phyloP scores from a whole-genome alignment of 2,113 vertebrate genomes.

The Chaetura pelagica region DNA sequence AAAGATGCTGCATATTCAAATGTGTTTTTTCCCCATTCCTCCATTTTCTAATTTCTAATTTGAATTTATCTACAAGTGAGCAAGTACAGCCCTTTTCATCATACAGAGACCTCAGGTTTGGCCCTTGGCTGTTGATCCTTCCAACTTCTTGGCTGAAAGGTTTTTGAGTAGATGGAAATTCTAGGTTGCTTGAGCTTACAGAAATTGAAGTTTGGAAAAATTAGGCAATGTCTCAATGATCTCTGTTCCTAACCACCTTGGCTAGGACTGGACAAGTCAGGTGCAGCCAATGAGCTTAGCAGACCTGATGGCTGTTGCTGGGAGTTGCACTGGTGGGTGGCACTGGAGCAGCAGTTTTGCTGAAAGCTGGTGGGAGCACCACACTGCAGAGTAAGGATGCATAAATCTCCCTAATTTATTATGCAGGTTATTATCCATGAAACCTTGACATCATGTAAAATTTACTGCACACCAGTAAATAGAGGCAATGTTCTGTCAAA shows the following conservation, averaged over 20 bases:
- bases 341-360: not conserved
- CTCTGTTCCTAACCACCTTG: not conserved
- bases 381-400: not conserved
- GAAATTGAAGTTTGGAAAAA: not conserved
- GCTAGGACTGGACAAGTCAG: not conserved
- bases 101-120: not conserved
- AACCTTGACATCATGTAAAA: not conserved
- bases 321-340: not conserved
- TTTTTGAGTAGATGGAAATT: not conserved
- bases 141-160: not conserved
- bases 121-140: not conserved
- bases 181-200: not conserved
- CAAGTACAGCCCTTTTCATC: not conserved
- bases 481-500: not conserved
- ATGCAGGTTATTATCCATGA: not conserved
- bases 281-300: not conserved
- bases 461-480: not conserved
- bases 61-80: not conserved
- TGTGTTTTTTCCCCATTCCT: not conserved
- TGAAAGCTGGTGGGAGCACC: not conserved
- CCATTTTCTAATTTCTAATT: not conserved
- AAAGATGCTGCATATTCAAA: not conserved
- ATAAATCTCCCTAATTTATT: not conserved
- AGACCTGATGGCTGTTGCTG: accelerated
- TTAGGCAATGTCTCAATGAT: not conserved